A percentile compares a stretch with the other conserved stretches of the same genome.
These are phyloP conservation scores for Gasteruption jaculator DNA, from an alignment of 2,888 invertebrate species.

Conservation along the genomic window DNA sequence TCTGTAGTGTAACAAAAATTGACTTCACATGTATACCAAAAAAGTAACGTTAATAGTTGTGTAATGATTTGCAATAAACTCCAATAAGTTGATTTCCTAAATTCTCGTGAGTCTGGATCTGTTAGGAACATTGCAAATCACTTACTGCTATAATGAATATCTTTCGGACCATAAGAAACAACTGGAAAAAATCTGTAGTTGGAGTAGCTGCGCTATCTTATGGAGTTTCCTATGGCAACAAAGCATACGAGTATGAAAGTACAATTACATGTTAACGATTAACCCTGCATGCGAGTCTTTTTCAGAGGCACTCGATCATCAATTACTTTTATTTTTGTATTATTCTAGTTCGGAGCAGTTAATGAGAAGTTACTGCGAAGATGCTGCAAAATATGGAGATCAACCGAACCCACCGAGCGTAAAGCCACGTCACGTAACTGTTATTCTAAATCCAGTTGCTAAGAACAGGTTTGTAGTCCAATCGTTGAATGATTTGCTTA, in stretches of 20 bases:
- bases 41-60: too few relatives aligned
- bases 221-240: constrained; percentile 65
- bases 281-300: constrained; percentile 10
- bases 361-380: constrained; percentile 76
- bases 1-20: too few relatives aligned
- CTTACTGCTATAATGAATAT: constrained; percentile 64
- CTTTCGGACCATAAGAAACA: constrained; percentile 66
- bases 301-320: constrained; percentile 8
- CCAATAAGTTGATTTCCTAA: too few relatives aligned
- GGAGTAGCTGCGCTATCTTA: constrained; percentile 65
- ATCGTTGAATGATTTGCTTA: too few relatives aligned
- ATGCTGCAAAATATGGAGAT: constrained; percentile 71
- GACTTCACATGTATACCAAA: too few relatives aligned
- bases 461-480: constrained; percentile 62
- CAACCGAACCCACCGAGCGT: constrained; percentile 56
- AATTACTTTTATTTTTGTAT: constrained; percentile 24
- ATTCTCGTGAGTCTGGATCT: too few relatives aligned
- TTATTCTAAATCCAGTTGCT: constrained; percentile 88
- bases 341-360: constrained; percentile 73
- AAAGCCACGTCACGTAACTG: constrained; percentile 72
- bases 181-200: constrained; percentile 87
- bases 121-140: too few relatives aligned
- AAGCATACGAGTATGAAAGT: constrained; percentile 68
- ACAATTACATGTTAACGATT: constrained; percentile 3
- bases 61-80: too few relatives aligned